Base-by-base conservation (phyloP, 2,888 invertebrate species). In the Drosophila mayaguana region DNA sequence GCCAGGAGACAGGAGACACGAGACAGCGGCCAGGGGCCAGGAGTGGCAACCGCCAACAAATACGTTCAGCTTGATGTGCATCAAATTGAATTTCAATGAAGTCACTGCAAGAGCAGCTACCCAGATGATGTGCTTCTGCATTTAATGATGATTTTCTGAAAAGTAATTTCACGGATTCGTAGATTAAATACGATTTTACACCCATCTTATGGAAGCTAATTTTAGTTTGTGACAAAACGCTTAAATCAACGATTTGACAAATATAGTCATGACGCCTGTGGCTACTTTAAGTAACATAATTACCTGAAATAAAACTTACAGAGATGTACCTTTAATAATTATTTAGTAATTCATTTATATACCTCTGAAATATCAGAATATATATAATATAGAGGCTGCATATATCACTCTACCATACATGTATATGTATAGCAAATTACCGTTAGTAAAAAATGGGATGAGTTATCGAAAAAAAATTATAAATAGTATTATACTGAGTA, bases 41-140 rank as follows among this genome's bases (percentile, higher is more conserved):
- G 34, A 50, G 43, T 42, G 16, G 54, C 63, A 69, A 38, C 63
- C 55, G 59, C 64, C 67, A 63, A 48, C 64, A 63, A 63, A 62
- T 62, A 50, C 50, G 42, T 60, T 67, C 48, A 77, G 51, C 45
- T 68, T 79, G 76, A 78, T 76, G 81, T 63, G 63, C 70, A 74
- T 82, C 75, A 80, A 83, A 85, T 83, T 83, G 78, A 85, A 85
- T 83, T 83, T 85, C 57, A 75, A 67, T 72, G 40, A 61, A n/a
- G 53, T 12, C 54, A 22, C 32, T 42, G 32, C 53, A 32, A 12
- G 16, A 51, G 16, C 32, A 22, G 22, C 51, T 22, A 32, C 12
- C 59, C 45, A 65, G 20, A 63, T 51, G 61, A 65, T 68, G 56
- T 63, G 61, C 45, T 32, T 32, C 55, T 59, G 45, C 40, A 51